Conservation (phyloP, 2,888 invertebrate species). For the Euzophera pinguis region DNA sequence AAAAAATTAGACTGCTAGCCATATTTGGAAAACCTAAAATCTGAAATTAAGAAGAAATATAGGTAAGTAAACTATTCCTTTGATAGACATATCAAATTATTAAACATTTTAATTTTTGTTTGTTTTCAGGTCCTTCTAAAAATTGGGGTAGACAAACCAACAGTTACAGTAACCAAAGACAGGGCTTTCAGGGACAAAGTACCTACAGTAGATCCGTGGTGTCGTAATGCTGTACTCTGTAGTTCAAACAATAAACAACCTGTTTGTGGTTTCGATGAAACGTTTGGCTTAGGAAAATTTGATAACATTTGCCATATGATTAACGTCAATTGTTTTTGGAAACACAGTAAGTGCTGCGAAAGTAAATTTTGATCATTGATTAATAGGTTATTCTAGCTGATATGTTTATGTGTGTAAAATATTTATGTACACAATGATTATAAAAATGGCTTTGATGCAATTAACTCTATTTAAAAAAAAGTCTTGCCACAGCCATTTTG, state of each 20-base stretch:
- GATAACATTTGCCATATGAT: slow-evolving; percentile 60
- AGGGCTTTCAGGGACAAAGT: neutral
- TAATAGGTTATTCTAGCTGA: too few species aligned
- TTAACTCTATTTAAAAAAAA: too few species aligned
- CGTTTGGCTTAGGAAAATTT: slow-evolving; percentile 53
- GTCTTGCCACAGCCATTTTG: too few species aligned
- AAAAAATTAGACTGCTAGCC: too few species aligned
- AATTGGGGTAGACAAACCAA: neutral
- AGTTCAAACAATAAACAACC: neutral
- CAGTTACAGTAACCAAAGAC: neutral
- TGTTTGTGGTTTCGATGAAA: slow-evolving; percentile 50
- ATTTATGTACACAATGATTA: too few species aligned
- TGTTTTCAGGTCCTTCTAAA: neutral
- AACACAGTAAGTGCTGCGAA: slow-evolving; percentile 49
- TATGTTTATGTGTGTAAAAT: too few species aligned
- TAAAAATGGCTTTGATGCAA: too few species aligned
- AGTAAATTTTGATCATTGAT: neutral
- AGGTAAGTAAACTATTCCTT: neutral
- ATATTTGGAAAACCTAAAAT: too few species aligned
- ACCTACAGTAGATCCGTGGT: slow-evolving; percentile 41
- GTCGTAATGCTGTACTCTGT: slow-evolving; percentile 41
- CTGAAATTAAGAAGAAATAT: neutral
- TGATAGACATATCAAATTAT: neutral
- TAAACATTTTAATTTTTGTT: neutral
- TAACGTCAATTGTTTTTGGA: slow-evolving; percentile 60